phyloP scores from a whole-genome alignment of 2,888 invertebrate genomes.

The Tolmerus cingulatus region DNA sequence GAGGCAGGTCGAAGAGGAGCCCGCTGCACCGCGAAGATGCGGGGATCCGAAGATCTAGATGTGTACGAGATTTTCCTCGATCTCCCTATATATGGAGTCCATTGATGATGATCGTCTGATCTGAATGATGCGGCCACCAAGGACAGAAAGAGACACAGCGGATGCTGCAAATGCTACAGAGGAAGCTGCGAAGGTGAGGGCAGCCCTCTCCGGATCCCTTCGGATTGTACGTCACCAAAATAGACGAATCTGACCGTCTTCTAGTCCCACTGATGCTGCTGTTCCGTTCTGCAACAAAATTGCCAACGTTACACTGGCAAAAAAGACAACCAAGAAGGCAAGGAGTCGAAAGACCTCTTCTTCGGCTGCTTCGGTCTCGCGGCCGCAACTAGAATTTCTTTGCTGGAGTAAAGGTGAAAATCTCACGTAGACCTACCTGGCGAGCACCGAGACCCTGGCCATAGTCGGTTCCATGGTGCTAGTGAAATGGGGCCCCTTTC shows the following conservation, averaged over 20 bases:
- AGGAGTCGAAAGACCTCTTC: not conserved
- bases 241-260: not conserved
- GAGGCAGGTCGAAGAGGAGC: not conserved
- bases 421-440: constrained; percentile 1
- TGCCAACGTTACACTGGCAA: not conserved
- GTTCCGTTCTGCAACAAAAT: not conserved
- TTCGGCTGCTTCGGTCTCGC: not conserved
- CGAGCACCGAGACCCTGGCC: not conserved
- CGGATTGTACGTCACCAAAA: not conserved
- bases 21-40: not conserved
- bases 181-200: constrained; percentile 13
- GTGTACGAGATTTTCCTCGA: not conserved
- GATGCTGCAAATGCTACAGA: not conserved
- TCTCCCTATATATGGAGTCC: constrained; percentile 23
- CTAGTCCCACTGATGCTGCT: not conserved
- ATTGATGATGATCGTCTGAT: constrained; percentile 33
- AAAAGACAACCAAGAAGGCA: not conserved
- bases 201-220: not conserved
- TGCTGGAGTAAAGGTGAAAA: constrained; percentile 6
- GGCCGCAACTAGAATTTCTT: constrained; percentile 9
- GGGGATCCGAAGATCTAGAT: constrained; percentile 2
- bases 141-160: not conserved
- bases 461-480: not conserved
- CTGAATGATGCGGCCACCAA: not conserved
- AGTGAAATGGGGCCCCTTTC: not conserved